Conservation (phyloP, 2,888 invertebrate genomes). For the Philopedon plagiatum region DNA sequence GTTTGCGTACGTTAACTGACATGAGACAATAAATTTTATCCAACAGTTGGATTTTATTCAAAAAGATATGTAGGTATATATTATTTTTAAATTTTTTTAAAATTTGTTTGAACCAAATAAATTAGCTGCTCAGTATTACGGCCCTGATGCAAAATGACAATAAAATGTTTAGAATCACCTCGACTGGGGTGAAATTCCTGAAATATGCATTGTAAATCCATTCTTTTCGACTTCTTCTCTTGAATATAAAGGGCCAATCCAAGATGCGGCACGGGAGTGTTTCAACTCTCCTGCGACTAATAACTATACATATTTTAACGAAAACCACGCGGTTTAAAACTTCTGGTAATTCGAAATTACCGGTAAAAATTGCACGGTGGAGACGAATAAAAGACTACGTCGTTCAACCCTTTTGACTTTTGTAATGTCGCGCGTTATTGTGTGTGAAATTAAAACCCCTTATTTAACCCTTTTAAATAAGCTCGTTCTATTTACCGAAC, state of each 20-base stretch:
- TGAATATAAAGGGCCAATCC: constrained; percentile 53
- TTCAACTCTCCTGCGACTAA: constrained; percentile 63
- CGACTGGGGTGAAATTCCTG: constrained; percentile 49
- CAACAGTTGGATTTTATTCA: too few relatives aligned
- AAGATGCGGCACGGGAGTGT: constrained; percentile 54
- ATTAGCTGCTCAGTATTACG: background rate
- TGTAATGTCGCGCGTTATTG: constrained; percentile 64
- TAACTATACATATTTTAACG: constrained; percentile 66
- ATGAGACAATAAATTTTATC: too few relatives aligned
- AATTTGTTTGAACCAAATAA: background rate
- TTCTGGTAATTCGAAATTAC: constrained; percentile 66
- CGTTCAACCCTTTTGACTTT: constrained; percentile 57
- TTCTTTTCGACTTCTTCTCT: constrained; percentile 47
- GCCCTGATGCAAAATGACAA: constrained; percentile 42
- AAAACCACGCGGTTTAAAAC: constrained; percentile 49
- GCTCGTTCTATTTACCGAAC: constrained; percentile 28
- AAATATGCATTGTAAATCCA: constrained; percentile 59
- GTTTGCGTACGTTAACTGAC: too few relatives aligned
- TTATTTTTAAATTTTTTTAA: too few relatives aligned
- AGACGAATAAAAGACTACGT: constrained; percentile 66
- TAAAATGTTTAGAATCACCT: constrained; percentile 55
- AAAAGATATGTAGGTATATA: too few relatives aligned
- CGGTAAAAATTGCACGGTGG: constrained; percentile 66
- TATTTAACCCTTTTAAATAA: constrained; percentile 66
- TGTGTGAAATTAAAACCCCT: constrained; percentile 70